These are phyloP conservation scores for Chrysomela aeneicollis DNA, from an alignment of 2,888 invertebrate genomes.

Conservation along the genomic window DNA sequence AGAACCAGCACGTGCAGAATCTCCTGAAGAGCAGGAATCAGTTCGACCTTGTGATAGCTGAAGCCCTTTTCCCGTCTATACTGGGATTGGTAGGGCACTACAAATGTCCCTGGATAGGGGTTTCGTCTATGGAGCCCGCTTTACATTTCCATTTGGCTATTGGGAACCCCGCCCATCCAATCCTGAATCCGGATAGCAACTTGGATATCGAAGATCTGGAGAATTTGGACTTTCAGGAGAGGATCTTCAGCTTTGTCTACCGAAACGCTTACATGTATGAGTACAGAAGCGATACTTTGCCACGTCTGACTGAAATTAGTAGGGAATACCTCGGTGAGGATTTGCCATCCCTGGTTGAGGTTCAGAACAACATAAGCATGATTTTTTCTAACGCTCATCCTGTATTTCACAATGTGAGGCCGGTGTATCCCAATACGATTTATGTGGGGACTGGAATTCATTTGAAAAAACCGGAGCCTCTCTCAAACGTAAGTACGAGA, in stretches of 20 bases:
- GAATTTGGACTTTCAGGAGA: constrained; percentile 47
- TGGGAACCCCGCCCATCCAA: constrained; percentile 55
- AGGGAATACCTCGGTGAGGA: constrained; percentile 47
- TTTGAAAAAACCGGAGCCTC: constrained; percentile 39
- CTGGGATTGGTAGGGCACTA: constrained; percentile 51
- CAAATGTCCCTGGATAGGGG: constrained; percentile 53
- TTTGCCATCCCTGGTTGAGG: constrained; percentile 44
- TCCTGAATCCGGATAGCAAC: constrained; percentile 53
- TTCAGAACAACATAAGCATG: constrained; percentile 52
- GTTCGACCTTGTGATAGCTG: constrained; percentile 53
- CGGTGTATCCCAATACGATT: constrained; percentile 51
- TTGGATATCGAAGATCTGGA: constrained; percentile 38
- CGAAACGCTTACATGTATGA: constrained; percentile 20
- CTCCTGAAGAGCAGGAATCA: constrained; percentile 45
- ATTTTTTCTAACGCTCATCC: constrained; percentile 55
- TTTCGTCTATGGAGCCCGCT: constrained; percentile 52
- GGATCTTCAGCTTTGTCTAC: constrained; percentile 44
- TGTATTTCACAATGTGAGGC: constrained; percentile 49
- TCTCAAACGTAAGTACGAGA: constrained; percentile 48
- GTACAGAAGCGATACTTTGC: constrained; percentile 14
- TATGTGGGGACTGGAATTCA: constrained; percentile 50
- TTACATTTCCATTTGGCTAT: constrained; percentile 47
- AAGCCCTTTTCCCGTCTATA: constrained; percentile 46
- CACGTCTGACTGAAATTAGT: constrained; percentile 11
- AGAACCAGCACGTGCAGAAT: constrained; percentile 4